These are phyloP conservation scores for Dufourea novaeangliae DNA, from an alignment of 1,140 invertebrate species.

Conservation along the genomic window DNA sequence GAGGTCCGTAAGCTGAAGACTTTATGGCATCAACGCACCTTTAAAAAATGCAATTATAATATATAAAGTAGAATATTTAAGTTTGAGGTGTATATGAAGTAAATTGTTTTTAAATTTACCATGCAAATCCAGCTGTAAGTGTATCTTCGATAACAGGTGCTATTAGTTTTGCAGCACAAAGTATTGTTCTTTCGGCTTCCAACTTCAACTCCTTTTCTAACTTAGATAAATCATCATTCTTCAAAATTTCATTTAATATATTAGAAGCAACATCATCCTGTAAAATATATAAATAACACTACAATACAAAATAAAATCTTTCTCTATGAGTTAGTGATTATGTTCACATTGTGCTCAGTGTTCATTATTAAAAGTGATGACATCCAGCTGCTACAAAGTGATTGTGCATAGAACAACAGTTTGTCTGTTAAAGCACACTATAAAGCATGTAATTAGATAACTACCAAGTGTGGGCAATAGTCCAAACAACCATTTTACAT, in stretches of 20 bases:
- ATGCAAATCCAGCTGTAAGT: slow-evolving; percentile 87
- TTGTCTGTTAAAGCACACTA: neutral
- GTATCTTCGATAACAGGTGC: slow-evolving; percentile 91
- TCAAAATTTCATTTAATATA: slow-evolving; percentile 89
- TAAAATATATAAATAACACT: slow-evolving; percentile 31
- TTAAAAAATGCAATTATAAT: slow-evolving; percentile 37
- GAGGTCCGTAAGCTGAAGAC: slow-evolving; percentile 87
- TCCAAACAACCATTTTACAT: slow-evolving; percentile 11
- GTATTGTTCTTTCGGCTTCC: slow-evolving; percentile 92
- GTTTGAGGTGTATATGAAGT: neutral
- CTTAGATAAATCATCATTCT: slow-evolving; percentile 89
- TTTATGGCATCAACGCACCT: slow-evolving; percentile 92
- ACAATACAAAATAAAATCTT: neutral
- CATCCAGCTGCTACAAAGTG: neutral
- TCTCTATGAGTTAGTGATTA: neutral
- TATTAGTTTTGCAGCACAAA: slow-evolving; percentile 95
- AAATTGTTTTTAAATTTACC: slow-evolving; percentile 65
- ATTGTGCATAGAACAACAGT: slow-evolving; percentile 2
- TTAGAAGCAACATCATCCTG: slow-evolving; percentile 88
- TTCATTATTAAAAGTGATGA: neutral
- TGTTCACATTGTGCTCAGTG: slow-evolving; percentile 22
- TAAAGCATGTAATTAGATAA: neutral
- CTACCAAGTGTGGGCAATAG: slow-evolving; percentile 3
- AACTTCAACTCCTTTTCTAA: slow-evolving; percentile 89
- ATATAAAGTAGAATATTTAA: slow-evolving; percentile 20